Conservation (phyloP, 2,888 invertebrate species). For the Siphonodentalium dalli region DNA sequence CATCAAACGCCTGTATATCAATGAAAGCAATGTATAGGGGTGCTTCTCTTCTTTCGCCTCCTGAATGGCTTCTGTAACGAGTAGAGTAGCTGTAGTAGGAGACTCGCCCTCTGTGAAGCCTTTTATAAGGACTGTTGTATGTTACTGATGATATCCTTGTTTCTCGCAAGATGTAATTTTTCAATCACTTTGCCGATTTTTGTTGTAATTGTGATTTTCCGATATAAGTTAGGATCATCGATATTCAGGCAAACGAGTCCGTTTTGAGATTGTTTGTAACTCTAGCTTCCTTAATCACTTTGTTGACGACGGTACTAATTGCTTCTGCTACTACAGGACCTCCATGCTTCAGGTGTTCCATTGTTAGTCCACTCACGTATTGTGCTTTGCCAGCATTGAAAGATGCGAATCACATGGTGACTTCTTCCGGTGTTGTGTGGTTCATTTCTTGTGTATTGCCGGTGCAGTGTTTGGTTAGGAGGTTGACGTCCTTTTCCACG, state of each 20-base stretch:
- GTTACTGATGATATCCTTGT: not conserved
- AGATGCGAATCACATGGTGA: not conserved
- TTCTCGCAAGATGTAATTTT: not conserved
- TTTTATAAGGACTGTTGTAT: not conserved
- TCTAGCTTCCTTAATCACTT: not conserved
- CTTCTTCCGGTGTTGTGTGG: not conserved
- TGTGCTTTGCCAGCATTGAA: not conserved
- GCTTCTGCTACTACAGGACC: not conserved
- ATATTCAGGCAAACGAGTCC: not conserved
- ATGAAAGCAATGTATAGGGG: not conserved
- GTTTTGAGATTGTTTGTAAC: not conserved
- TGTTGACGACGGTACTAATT: not conserved
- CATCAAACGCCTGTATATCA: not conserved
- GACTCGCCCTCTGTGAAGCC: conserved; percentile 5
- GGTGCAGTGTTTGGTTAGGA: too few relatives aligned
- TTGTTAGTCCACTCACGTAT: not conserved
- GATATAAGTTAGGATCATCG: conserved; percentile 9
- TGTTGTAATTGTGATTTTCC: conserved; percentile 1
- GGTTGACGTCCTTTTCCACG: too few relatives aligned
- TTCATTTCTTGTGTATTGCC: too few relatives aligned
- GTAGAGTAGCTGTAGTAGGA: not conserved
- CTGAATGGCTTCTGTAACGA: conserved; percentile 1
- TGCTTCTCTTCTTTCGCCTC: not conserved
- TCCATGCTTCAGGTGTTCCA: not conserved
- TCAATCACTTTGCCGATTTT: conserved; percentile 8